Percentiles rank a stretch among this genome's conserved stretches.
These are phyloP conservation scores for Anguilla marmorata DNA, from an alignment of 2,797 vertebrate genomes.

Conservation along the genomic window DNA sequence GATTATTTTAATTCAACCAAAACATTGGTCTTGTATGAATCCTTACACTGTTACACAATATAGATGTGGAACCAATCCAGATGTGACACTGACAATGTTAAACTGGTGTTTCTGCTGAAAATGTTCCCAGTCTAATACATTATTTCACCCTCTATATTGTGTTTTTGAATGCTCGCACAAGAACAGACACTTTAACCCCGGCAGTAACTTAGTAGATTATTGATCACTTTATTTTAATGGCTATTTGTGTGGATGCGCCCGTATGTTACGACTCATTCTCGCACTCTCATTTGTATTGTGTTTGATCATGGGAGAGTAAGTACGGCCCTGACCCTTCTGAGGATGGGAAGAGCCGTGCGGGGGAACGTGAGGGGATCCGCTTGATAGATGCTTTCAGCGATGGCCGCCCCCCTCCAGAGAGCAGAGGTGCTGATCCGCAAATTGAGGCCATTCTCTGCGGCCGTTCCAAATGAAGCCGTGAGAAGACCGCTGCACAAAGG, in stretches of 20 bases:
- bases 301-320: conserved; percentile 19
- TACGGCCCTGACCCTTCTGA: conserved; percentile 42
- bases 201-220: not conserved
- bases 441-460: conserved; percentile 66
- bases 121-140: not conserved
- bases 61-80: not conserved
- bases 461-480: conserved; percentile 74
- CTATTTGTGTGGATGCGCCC: not conserved
- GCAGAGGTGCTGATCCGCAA: conserved; percentile 79
- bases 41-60: not conserved
- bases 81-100: not conserved
- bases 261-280: not conserved
- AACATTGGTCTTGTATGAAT: not conserved
- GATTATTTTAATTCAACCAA: not conserved
- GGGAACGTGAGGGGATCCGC: conserved; percentile 62
- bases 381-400: conserved; percentile 77
- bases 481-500: conserved; percentile 83
- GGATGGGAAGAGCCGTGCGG: conserved; percentile 29
- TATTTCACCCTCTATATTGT: not conserved
- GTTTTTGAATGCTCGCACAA: not conserved
- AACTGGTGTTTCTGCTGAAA: not conserved
- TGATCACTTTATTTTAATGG: not conserved
- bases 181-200: not conserved
- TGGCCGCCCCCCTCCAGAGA: conserved; percentile 75
- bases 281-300: conserved; percentile 40